phyloP scores from a whole-genome alignment of 2,888 invertebrate species.

The Eupithecia dodoneata region DNA sequence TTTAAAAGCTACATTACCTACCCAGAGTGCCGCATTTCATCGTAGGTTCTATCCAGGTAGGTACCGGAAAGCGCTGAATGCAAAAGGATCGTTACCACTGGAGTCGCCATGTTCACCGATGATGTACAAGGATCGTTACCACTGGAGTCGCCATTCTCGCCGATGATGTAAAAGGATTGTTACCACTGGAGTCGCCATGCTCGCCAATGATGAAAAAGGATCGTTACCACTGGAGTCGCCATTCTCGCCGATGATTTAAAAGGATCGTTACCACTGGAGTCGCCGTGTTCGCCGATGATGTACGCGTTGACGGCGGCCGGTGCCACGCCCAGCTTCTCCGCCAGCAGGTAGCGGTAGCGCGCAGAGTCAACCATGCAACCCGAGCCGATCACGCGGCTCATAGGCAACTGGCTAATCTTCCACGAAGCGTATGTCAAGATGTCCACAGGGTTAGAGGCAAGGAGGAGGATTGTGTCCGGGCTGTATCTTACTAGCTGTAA shows the following conservation, averaged over 20 bases:
- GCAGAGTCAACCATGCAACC: conserved; percentile 97
- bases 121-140: too few relatives aligned
- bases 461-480: conserved; percentile 92
- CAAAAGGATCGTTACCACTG: too few relatives aligned
- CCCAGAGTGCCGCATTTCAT: neutral
- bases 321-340: conserved; percentile 91
- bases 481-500: conserved; percentile 89
- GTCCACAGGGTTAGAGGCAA: conserved; percentile 97
- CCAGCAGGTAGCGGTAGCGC: conserved; percentile 94
- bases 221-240: too few relatives aligned
- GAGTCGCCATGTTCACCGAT: too few relatives aligned
- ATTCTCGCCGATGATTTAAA: neutral
- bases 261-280: conserved; percentile 87
- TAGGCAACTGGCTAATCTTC: conserved; percentile 95
- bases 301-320: conserved; percentile 95
- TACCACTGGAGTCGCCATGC: too few relatives aligned
- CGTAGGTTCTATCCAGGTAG: neutral
- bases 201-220: too few relatives aligned
- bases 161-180: neutral
- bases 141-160: too few relatives aligned
- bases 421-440: conserved; percentile 97
- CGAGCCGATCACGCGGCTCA: conserved; percentile 94
- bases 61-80: neutral
- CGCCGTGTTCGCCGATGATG: conserved; percentile 98
- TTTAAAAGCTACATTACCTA: neutral